Conservation (phyloP, 1,140 invertebrate species). For the Sycobia sp. region DNA sequence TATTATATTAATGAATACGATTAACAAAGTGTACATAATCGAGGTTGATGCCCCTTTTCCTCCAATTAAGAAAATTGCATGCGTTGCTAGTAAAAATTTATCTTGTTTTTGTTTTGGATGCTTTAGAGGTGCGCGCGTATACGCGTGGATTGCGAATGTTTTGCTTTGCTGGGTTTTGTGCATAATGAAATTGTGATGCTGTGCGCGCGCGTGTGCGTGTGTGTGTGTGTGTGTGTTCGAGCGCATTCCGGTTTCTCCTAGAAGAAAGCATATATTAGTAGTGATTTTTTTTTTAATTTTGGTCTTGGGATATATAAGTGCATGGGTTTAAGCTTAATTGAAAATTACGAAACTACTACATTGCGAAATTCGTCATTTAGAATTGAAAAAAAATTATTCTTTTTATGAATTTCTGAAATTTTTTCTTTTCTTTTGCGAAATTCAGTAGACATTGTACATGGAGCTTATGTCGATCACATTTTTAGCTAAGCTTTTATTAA, state of each 20-base stretch:
- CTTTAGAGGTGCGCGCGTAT: slow-evolving; percentile 4
- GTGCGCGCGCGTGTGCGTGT: too few species aligned
- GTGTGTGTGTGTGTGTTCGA: too few species aligned
- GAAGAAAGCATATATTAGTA: background rate
- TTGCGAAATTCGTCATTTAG: slow-evolving; percentile 13
- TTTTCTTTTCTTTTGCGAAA: too few species aligned
- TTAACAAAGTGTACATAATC: slow-evolving; percentile 28
- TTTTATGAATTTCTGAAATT: too few species aligned
- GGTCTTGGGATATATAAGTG: background rate
- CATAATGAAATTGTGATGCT: background rate
- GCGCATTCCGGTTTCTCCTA: too few species aligned
- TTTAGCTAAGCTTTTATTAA: too few species aligned
- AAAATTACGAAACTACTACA: slow-evolving; percentile 5
- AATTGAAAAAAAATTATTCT: too few species aligned
- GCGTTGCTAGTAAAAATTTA: background rate
- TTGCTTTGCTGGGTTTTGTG: background rate
- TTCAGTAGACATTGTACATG: too few species aligned
- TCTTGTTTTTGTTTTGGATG: slow-evolving; percentile 6
- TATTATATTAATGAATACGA: slow-evolving; percentile 4
- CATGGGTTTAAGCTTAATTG: slow-evolving; percentile 14
- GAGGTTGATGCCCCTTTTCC: slow-evolving; percentile 19
- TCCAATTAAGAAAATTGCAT: slow-evolving; percentile 5
- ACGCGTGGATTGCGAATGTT: too few species aligned
- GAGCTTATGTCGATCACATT: too few species aligned
- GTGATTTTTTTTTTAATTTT: background rate